Evolutionary conservation across 1,140 invertebrate species (phyloP), one percentile per base, ranked within the genome.

Genomic region (Conus betulinus): DNA sequence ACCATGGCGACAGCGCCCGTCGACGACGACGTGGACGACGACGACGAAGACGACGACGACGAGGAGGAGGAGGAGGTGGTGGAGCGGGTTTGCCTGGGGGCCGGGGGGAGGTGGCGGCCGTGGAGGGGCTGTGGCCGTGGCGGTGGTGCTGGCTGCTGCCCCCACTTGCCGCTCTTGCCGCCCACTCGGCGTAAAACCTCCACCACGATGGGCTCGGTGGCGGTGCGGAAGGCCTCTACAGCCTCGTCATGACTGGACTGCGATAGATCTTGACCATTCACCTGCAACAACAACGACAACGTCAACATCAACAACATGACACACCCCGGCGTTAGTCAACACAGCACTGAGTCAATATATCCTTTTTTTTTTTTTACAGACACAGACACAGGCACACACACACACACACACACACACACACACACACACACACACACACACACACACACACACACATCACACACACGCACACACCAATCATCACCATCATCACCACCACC

Each of bases 241-340:
- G 97, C 97, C 93, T 97, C 97, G 93, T 97, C 96, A 94, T 97
- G 97, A 91, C 96, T 96, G 17, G 95, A 93, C 67, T 95, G 93
- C 90, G 96, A 97, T 89, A 97, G 96, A 94, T 97, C 97, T 91
- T 96, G 96, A 87, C 97, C 97, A 95, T 97, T 97, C 88, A 97
- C 96, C 97, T 97, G 94, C 7, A 92, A 92, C 79, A 87, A 74
- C 90, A 78, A 39, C 39, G 39, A 1, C 39, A 0, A 39, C 39
- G 3, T 39, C 39, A 39, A 39, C 39, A 39, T 39, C 39, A 39
- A 39, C 39, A 39, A 39, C 39, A 39, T 39, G 39, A 39, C 39
- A 39, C 39, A 39, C 39, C 39, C 39, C 39, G 39, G 39, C 39
- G 39, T 39, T 3, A 39, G 39, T 39, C 39, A 39, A 39, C 39